A percentile compares a stretch with the other conserved stretches of the same genome.
Conservation (phyloP, 2,113 vertebrate species). For the Sphyrna mokarran region DNA sequence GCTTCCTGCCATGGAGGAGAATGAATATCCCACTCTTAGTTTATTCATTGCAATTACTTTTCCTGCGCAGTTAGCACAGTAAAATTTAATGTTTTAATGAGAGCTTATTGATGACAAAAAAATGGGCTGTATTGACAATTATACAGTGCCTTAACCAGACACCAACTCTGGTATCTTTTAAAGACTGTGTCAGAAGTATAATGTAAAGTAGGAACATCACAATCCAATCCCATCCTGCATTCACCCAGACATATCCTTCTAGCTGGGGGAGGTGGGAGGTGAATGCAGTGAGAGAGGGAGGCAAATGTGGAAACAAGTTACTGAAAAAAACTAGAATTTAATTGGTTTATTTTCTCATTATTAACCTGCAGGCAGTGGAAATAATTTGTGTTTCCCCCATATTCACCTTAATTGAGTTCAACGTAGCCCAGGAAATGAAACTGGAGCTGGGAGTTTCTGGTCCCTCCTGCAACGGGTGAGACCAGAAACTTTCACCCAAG, state of each 20-base stretch:
- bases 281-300: neutral
- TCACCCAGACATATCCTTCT: neutral
- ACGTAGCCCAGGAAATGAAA: neutral
- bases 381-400: no score
- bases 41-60: neutral
- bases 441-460: no score
- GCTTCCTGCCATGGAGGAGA: no score
- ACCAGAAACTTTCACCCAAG: no score
- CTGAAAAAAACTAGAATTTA: neutral
- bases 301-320: neutral
- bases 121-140: neutral
- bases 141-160: neutral
- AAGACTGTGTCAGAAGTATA: neutral
- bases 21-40: neutral
- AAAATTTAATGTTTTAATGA: neutral
- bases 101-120: neutral
- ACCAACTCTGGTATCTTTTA: neutral
- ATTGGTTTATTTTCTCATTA: neutral
- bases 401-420: neutral
- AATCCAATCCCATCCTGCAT: neutral
- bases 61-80: neutral
- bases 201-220: neutral
- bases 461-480: no score
- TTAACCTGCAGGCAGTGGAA: neutral
- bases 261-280: neutral